A percentile compares a stretch with the other conserved stretches of the same genome.
These are phyloP conservation scores for Drosophila meridionalis DNA, from an alignment of 2,888 invertebrate genomes.

Conservation along the genomic window DNA sequence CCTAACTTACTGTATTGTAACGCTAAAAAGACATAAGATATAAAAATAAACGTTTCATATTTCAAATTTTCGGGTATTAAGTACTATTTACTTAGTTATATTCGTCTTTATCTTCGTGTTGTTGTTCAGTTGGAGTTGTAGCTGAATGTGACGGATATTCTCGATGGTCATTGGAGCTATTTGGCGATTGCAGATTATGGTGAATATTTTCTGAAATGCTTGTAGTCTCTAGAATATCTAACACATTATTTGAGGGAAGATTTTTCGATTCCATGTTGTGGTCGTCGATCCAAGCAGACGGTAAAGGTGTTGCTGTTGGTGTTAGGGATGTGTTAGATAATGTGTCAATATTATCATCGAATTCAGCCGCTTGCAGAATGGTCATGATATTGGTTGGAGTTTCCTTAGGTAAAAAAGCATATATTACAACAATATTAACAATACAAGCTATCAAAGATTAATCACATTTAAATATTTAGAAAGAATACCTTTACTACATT, in stretches of 20 bases:
- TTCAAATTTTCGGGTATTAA: background rate
- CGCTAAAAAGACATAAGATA: background rate
- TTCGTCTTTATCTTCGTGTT: constrained; percentile 27
- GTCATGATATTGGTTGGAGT: constrained; percentile 84
- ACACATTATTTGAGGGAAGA: constrained; percentile 9
- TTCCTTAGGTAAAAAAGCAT: constrained; percentile 66
- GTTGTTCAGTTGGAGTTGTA: constrained; percentile 15
- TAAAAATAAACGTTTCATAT: background rate
- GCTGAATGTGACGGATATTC: constrained; percentile 17
- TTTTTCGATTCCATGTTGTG: constrained; percentile 17
- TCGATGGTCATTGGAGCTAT: constrained; percentile 17
- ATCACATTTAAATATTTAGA: background rate
- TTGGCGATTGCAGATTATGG: constrained; percentile 15
- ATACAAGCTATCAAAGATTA: background rate
- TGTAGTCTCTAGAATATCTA: constrained; percentile 27
- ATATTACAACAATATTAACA: background rate
- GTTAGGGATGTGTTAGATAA: constrained; percentile 76
- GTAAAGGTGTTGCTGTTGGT: constrained; percentile 71
- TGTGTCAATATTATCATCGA: constrained; percentile 77
- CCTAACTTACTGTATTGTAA: constrained; percentile 2
- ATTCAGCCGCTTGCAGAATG: constrained; percentile 75
- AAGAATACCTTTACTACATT: constrained; percentile 81
- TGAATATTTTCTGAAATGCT: constrained; percentile 22
- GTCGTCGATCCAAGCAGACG: constrained; percentile 34
- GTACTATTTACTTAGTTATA: constrained; percentile 38